Conservation (phyloP, 2,888 invertebrate species). For the Parnassius smintheus region DNA sequence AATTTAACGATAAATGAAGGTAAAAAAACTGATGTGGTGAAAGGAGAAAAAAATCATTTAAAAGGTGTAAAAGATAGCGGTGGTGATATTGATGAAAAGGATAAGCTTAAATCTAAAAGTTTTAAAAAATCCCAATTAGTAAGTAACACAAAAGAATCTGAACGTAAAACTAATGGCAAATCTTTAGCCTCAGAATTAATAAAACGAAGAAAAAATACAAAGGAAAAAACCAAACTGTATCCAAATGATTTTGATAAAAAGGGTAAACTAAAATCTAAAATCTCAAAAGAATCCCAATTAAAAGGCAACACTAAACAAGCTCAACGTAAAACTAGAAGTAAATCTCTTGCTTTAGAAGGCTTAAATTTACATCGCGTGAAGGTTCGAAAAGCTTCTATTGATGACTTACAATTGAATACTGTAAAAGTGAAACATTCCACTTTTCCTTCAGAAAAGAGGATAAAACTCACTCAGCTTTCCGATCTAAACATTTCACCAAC, state of each 20-base stretch:
- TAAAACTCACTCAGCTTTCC: constrained; percentile 27
- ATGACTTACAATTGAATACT: constrained; percentile 43
- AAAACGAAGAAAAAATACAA: constrained; percentile 27
- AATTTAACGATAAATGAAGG: background rate
- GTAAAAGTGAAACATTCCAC: constrained; percentile 42
- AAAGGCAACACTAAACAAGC: background rate
- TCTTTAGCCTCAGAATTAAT: background rate
- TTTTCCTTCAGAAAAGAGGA: constrained; percentile 15
- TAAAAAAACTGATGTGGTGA: background rate
- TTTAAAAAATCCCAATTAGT: too few relatives aligned
- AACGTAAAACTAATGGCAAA: too few relatives aligned
- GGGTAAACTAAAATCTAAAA: constrained; percentile 10
- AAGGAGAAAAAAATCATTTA: constrained; percentile 3
- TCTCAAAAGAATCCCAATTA: constrained; percentile 17
- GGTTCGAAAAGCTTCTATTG: constrained; percentile 36
- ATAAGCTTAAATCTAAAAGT: background rate
- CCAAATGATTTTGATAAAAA: constrained; percentile 16
- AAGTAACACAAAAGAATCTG: too few relatives aligned
- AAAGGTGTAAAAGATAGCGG: constrained; percentile 30
- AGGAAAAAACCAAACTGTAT: constrained; percentile 19
- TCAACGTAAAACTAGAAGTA: constrained; percentile 1
- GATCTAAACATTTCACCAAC: constrained; percentile 29
- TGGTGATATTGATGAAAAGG: constrained; percentile 28
- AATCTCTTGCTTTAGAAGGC: background rate
- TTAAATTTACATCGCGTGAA: constrained; percentile 41